These are phyloP conservation scores for Trissolcus brochymenae DNA, from an alignment of 2,888 invertebrate genomes.

Conservation along the genomic window DNA sequence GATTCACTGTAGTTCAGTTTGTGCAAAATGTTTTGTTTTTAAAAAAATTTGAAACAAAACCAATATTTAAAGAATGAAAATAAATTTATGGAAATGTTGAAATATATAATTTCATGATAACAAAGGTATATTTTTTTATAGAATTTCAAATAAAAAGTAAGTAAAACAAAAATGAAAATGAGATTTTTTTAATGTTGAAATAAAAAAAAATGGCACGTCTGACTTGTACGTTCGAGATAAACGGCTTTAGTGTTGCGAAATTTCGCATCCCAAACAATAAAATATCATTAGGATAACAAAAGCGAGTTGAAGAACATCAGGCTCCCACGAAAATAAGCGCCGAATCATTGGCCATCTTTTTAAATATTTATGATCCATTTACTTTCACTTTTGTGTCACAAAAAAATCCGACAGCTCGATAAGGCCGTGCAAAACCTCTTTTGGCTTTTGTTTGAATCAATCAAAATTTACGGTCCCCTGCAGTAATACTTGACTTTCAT, in stretches of 20 bases:
- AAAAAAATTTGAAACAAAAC: too few relatives aligned
- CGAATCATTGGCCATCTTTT: constrained; percentile 9
- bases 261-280: constrained; percentile 1
- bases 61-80: too few relatives aligned
- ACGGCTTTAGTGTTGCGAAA: background rate
- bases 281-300: constrained; percentile 1
- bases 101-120: too few relatives aligned
- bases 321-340: constrained; percentile 4
- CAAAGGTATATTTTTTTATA: too few relatives aligned
- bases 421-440: background rate
- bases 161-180: too few relatives aligned
- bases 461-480: constrained; percentile 2
- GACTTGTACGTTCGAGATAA: background rate
- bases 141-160: too few relatives aligned
- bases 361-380: constrained; percentile 14
- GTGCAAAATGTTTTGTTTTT: too few relatives aligned
- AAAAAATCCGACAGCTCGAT: background rate
- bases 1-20: too few relatives aligned
- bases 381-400: constrained; percentile 18
- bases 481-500: background rate
- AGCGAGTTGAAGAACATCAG: constrained; percentile 1
- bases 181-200: background rate
- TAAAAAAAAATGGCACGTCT: background rate
- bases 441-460: constrained; percentile 1
- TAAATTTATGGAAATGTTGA: too few relatives aligned